Evolutionary conservation across 2,797 vertebrate species (phyloP).

Genomic region (Carduelis carduelis): DNA sequence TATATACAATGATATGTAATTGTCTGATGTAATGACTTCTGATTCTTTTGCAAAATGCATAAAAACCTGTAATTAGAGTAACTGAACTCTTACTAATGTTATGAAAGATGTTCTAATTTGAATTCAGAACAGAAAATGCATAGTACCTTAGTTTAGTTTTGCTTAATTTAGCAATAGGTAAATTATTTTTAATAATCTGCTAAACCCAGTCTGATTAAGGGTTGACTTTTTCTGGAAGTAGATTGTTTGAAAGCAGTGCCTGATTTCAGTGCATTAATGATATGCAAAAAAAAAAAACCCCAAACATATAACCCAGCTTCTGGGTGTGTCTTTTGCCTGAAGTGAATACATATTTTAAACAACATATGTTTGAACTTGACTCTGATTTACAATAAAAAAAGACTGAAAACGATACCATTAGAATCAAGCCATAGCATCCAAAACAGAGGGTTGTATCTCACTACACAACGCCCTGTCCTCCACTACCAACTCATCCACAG

Average conservation of each 20-base stretch:
- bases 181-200: not conserved
- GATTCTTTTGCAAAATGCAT: not conserved
- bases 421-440: not conserved
- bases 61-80: not conserved
- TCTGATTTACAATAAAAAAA: slow-evolving; percentile 8
- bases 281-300: not conserved
- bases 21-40: not conserved
- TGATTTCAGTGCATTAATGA: not conserved
- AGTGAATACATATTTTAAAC: slow-evolving; percentile 38
- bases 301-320: not conserved
- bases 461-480: not conserved
- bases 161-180: not conserved
- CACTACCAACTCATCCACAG: not conserved
- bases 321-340: slow-evolving; percentile 42
- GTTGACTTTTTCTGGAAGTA: not conserved
- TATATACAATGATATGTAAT: not conserved
- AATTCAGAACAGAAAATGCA: not conserved
- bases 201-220: not conserved
- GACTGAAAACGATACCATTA: not conserved
- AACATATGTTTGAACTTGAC: slow-evolving; percentile 16
- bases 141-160: not conserved
- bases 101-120: not conserved
- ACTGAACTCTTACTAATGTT: not conserved
- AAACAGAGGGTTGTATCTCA: not conserved
- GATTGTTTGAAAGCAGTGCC: not conserved